phyloP scores from a whole-genome alignment of 1,140 invertebrate genomes.

The Ericerus pela region DNA sequence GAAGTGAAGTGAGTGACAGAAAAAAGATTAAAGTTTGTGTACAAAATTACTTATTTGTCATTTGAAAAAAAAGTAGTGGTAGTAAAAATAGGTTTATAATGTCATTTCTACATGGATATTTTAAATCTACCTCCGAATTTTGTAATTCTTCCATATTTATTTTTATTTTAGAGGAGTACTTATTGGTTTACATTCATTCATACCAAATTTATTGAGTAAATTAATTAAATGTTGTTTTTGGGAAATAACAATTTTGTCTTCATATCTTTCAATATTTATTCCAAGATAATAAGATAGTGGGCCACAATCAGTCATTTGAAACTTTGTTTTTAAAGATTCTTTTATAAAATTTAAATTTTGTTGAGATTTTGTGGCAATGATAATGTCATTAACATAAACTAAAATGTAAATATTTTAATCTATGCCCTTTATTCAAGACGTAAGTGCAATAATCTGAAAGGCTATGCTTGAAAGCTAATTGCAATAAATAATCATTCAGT shows the following conservation, averaged over 20 bases:
- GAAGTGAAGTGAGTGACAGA: too few species aligned
- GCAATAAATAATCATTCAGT: conserved; percentile 21
- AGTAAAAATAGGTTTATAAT: too few species aligned
- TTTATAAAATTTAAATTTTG: not conserved
- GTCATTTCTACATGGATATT: not conserved
- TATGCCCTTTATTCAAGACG: too few species aligned
- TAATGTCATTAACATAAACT: not conserved
- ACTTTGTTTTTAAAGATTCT: not conserved
- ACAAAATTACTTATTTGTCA: too few species aligned
- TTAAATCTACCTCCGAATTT: conserved; percentile 15
- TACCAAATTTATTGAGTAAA: not conserved
- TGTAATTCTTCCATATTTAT: not conserved
- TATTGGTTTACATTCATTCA: conserved; percentile 12
- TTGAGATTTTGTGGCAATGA: not conserved
- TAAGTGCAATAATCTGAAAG: not conserved
- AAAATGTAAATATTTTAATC: not conserved
- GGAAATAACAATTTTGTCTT: not conserved
- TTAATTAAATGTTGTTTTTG: not conserved
- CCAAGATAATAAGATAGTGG: not conserved
- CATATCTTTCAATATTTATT: conserved; percentile 12
- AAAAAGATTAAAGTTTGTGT: too few species aligned
- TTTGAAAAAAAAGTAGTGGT: too few species aligned
- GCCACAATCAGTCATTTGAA: conserved; percentile 11
- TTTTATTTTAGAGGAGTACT: not conserved
- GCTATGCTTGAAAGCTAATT: conserved; percentile 15